These are phyloP conservation scores for Panagrolaimus sp. DNA, from an alignment of 1,140 invertebrate species.

Conservation along the genomic window DNA sequence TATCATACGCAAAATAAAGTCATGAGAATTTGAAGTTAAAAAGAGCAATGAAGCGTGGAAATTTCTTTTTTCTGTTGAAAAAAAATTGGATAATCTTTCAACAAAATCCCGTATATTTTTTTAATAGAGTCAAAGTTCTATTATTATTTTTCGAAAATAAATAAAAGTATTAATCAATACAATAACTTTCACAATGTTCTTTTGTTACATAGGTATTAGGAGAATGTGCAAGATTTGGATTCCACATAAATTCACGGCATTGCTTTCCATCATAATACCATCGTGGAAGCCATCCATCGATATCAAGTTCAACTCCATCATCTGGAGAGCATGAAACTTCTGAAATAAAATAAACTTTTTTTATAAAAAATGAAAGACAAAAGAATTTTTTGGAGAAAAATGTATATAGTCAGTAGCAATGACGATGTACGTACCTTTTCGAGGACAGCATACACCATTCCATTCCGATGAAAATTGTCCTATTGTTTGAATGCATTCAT, in stretches of 20 bases:
- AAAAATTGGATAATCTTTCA: no score
- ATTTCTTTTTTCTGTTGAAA: no score
- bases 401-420: no score
- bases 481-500: conserved; percentile 9
- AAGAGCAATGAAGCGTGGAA: no score
- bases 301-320: conserved; percentile 10
- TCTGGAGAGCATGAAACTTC: conserved; percentile 9
- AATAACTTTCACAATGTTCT: conserved; percentile 14
- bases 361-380: background rate
- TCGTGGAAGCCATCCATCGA: conserved; percentile 10
- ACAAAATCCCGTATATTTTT: no score
- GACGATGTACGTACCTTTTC: background rate
- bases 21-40: no score
- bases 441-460: conserved; percentile 9
- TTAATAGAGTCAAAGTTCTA: no score
- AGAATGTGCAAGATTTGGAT: conserved; percentile 1
- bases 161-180: background rate
- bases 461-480: conserved; percentile 2
- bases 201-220: conserved; percentile 11
- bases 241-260: conserved; percentile 3
- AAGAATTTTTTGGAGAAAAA: background rate
- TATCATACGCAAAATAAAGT: no score
- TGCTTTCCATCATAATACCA: background rate
- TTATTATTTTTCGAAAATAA: no score
- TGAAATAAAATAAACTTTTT: background rate